Evolutionary conservation across 2,888 invertebrate genomes (phyloP).

Genomic region (Tetanocera ferruginea): DNA sequence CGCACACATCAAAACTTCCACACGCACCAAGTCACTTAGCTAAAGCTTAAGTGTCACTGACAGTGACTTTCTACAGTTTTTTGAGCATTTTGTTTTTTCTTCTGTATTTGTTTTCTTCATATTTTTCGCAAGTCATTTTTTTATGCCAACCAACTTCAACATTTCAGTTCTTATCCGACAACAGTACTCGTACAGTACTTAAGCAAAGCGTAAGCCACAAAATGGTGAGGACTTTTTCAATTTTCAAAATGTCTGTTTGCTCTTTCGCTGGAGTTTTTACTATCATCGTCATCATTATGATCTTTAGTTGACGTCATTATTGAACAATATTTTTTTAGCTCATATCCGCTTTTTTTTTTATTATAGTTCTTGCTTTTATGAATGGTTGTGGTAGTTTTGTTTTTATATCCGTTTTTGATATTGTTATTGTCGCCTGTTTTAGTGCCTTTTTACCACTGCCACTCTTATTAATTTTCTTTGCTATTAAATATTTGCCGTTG

Average conservation of each 20-base stretch:
- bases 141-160: neutral
- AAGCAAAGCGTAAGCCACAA: neutral
- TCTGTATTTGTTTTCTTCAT: neutral
- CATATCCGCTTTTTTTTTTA: too few species aligned
- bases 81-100: neutral
- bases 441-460: too few species aligned
- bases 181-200: too few species aligned
- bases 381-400: too few species aligned
- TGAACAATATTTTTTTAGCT: neutral
- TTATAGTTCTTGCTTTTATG: too few species aligned
- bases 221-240: slow-evolving; percentile 13
- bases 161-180: neutral
- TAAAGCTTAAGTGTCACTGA: neutral
- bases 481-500: too few species aligned
- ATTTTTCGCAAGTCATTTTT: neutral
- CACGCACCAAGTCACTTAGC: neutral
- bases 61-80: slow-evolving; percentile 13
- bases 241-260: slow-evolving; percentile 27
- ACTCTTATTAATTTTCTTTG: too few species aligned
- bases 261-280: slow-evolving; percentile 16
- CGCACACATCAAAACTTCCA: neutral
- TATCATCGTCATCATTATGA: neutral
- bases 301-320: neutral
- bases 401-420: too few species aligned
- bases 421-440: too few species aligned